Conservation (phyloP, 2,113 vertebrate species). For the Planiliza haematocheilus region DNA sequence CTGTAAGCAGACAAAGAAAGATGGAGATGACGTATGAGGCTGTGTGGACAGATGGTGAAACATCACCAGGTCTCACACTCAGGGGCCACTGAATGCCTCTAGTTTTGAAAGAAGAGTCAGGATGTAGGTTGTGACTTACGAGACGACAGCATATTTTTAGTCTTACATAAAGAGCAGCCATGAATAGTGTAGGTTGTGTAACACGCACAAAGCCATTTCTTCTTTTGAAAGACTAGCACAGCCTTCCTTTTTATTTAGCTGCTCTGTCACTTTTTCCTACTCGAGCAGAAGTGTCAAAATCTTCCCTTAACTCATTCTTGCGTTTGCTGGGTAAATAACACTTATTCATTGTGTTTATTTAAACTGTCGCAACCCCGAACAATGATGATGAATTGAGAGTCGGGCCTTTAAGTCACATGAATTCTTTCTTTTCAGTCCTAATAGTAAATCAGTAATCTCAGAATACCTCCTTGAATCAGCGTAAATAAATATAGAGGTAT, state of each 20-base stretch:
- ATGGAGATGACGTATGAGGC: neutral
- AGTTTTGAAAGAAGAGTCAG: neutral
- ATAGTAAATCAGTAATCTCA: slow-evolving; percentile 52
- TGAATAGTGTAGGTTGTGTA: neutral
- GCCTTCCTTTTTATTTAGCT: neutral
- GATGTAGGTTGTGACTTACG: no score
- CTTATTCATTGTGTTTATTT: neutral
- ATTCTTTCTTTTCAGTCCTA: slow-evolving; percentile 51
- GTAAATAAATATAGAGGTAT: slow-evolving; percentile 49
- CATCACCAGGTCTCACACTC: no score
- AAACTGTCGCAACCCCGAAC: neutral
- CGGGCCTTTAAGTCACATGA: slow-evolving; percentile 1
- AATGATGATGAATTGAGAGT: neutral
- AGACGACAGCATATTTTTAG: neutral
- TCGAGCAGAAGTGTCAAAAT: neutral
- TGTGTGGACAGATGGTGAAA: no score
- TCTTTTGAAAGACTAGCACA: neutral
- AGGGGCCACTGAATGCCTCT: no score
- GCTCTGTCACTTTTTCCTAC: neutral
- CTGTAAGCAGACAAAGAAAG: slow-evolving; percentile 55
- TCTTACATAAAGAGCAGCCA: neutral
- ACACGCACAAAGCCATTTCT: neutral
- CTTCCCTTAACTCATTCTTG: neutral
- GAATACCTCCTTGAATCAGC: slow-evolving; percentile 31
- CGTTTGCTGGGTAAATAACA: neutral